Conservation (phyloP, 2,113 vertebrate species). For the Lates calcarifer region DNA sequence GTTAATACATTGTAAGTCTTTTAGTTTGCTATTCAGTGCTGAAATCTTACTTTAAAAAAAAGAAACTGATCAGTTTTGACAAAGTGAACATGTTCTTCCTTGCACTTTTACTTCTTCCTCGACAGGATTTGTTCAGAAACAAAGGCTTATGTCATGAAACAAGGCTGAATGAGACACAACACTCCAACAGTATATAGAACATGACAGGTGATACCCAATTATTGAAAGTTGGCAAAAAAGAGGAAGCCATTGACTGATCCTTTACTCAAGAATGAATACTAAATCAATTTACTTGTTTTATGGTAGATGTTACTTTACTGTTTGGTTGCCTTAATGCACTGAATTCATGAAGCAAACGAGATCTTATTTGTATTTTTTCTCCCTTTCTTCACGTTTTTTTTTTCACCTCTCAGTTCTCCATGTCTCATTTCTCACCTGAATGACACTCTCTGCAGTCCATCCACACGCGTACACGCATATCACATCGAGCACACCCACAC, state of each 20-base stretch:
- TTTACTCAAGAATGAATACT: conserved; percentile 35
- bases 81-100: conserved; percentile 27
- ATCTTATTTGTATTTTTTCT: conserved; percentile 37
- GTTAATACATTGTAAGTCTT: not conserved
- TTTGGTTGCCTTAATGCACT: conserved; percentile 42
- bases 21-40: conserved; percentile 22
- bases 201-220: conserved; percentile 68
- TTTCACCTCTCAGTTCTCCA: conserved; percentile 36
- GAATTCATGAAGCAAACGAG: conserved; percentile 28
- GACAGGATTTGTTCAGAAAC: conserved; percentile 33
- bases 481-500: conserved; percentile 4
- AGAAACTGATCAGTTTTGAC: conserved; percentile 47
- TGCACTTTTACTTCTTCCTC: not conserved
- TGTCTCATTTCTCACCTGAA: conserved; percentile 72
- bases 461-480: conserved; percentile 38
- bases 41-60: not conserved
- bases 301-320: conserved; percentile 1
- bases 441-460: conserved; percentile 60
- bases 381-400: conserved; percentile 22
- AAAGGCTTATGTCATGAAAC: conserved; percentile 42
- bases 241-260: conserved; percentile 6
- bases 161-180: conserved; percentile 36
- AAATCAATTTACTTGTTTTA: conserved; percentile 52
- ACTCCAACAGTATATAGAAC: conserved; percentile 36
- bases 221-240: conserved; percentile 54